A percentile compares a stretch with the other conserved stretches of the same genome.
Conservation (phyloP, 2,888 invertebrate species). For the Eurytoma californica region DNA sequence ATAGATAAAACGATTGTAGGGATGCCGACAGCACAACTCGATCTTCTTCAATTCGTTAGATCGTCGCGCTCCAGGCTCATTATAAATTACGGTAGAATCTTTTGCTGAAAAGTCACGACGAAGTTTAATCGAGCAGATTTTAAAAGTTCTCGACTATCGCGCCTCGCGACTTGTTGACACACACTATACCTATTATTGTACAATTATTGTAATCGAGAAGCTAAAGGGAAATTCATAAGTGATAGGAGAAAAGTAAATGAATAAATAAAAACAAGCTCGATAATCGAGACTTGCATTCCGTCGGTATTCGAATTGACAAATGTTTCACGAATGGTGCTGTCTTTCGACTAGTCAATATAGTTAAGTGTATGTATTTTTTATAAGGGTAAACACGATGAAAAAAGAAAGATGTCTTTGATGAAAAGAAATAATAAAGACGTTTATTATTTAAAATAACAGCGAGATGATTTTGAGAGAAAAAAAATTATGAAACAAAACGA, state of each 20-base stretch:
- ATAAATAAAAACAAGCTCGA: conserved; percentile 30
- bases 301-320: conserved; percentile 55
- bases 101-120: conserved; percentile 11
- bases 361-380: conserved; percentile 73
- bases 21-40: conserved; percentile 37
- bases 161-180: conserved; percentile 29
- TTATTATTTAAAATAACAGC: conserved; percentile 56
- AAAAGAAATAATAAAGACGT: conserved; percentile 59
- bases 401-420: conserved; percentile 56
- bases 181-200: conserved; percentile 19
- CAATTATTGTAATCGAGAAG: conserved; percentile 34
- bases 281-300: conserved; percentile 57
- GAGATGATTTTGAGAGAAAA: conserved; percentile 48
- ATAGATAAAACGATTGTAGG: conserved; percentile 24
- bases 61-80: conserved; percentile 26
- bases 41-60: conserved; percentile 14
- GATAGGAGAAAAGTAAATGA: conserved; percentile 4
- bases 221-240: conserved; percentile 4
- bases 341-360: conserved; percentile 69
- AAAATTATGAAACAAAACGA: conserved; percentile 9
- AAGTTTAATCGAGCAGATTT: conserved; percentile 23
- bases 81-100: neutral
- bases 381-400: conserved; percentile 50
- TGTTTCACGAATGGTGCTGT: conserved; percentile 54
- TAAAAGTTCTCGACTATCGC: conserved; percentile 4